phyloP scores from a whole-genome alignment of 1,140 invertebrate species.

The Ceratoteleas bidentatus region DNA sequence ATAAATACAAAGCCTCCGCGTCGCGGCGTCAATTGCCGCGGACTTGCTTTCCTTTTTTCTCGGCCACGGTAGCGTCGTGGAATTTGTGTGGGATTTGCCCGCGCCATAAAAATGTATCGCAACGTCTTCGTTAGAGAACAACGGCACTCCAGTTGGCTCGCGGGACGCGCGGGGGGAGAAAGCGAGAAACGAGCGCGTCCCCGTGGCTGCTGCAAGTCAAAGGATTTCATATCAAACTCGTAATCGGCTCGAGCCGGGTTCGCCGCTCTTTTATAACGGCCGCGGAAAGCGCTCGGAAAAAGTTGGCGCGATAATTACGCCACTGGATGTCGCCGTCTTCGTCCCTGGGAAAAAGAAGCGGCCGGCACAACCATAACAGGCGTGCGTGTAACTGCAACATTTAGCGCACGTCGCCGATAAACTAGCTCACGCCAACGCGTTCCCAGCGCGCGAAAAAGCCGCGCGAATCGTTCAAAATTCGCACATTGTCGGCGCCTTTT shows the following conservation, averaged over 20 bases:
- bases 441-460: slow-evolving; percentile 29
- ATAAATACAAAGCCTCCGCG: too few relatives aligned
- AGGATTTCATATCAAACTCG: slow-evolving; percentile 55
- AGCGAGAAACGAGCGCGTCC: slow-evolving; percentile 21
- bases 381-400: slow-evolving; percentile 63
- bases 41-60: too few relatives aligned
- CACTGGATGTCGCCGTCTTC: slow-evolving; percentile 35
- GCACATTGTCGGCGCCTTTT: slow-evolving; percentile 35
- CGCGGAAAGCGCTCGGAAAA: slow-evolving; percentile 42
- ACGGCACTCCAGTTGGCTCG: too few relatives aligned
- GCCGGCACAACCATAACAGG: slow-evolving; percentile 19
- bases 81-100: too few relatives aligned
- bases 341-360: slow-evolving; percentile 21
- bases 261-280: slow-evolving; percentile 35
- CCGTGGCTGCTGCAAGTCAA: slow-evolving; percentile 37
- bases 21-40: too few relatives aligned
- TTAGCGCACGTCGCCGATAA: slow-evolving; percentile 54
- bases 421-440: slow-evolving; percentile 62
- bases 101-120: too few relatives aligned
- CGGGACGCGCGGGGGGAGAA: not conserved
- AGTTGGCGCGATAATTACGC: slow-evolving; percentile 54
- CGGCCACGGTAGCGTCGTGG: too few relatives aligned
- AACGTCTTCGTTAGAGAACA: too few relatives aligned
- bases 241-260: slow-evolving; percentile 37
- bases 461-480: slow-evolving; percentile 48